These are phyloP conservation scores for Harpegnathos saltator DNA, from an alignment of 1,140 invertebrate species.

Conservation along the genomic window DNA sequence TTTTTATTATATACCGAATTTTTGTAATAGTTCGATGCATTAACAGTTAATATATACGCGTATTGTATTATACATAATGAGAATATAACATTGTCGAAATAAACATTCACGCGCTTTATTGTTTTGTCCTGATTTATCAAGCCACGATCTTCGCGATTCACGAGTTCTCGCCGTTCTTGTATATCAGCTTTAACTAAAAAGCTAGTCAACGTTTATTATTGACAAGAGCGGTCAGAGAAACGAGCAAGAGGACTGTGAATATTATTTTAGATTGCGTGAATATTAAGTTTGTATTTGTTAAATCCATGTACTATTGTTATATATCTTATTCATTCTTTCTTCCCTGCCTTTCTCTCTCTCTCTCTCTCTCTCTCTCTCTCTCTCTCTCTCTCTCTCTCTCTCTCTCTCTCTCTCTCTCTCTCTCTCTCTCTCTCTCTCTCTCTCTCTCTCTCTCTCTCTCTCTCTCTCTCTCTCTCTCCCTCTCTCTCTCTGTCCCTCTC, in stretches of 20 bases:
- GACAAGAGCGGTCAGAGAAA: background rate
- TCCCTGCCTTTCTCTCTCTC: no score
- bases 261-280: background rate
- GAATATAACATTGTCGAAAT: constrained; percentile 48
- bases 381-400: no score
- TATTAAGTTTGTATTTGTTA: background rate
- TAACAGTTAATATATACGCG: constrained; percentile 14
- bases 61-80: constrained; percentile 8
- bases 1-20: background rate
- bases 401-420: no score
- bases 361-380: no score
- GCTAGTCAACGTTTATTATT: no score
- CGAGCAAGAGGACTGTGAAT: background rate
- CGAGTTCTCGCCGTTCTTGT: background rate
- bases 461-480: no score
- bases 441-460: no score
- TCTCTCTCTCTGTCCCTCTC: no score
- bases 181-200: background rate
- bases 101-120: background rate
- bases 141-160: background rate
- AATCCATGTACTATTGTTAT: background rate
- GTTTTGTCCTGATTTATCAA: constrained; percentile 1
- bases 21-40: background rate
- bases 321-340: background rate
- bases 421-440: no score